phyloP scores from a whole-genome alignment of 2,113 vertebrate species.

The Tonatia bakeri region DNA sequence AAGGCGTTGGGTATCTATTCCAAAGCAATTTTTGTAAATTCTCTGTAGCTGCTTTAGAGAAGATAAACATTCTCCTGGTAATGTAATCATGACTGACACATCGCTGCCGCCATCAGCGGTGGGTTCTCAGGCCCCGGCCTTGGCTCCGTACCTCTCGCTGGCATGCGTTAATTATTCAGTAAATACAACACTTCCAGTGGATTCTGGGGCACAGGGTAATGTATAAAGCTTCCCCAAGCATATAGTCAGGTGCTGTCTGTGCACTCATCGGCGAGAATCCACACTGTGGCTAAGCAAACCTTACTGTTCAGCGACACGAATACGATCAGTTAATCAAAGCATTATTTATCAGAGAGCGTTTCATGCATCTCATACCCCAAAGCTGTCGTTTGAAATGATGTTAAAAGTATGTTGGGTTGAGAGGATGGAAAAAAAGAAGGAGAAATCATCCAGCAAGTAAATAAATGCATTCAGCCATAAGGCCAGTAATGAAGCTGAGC shows the following conservation, averaged over 20 bases:
- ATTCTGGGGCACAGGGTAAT: background rate
- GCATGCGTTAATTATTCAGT: background rate
- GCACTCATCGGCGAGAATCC: background rate
- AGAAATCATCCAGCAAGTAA: constrained; percentile 5
- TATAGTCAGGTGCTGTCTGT: background rate
- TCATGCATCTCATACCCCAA: background rate
- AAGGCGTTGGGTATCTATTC: background rate
- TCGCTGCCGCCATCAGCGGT: background rate
- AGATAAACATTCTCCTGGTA: background rate
- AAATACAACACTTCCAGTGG: background rate
- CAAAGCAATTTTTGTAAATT: background rate
- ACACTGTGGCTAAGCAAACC: background rate
- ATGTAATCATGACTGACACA: background rate
- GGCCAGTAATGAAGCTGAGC: background rate
- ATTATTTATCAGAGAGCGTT: background rate
- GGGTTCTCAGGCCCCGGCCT: background rate
- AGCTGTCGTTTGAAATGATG: background rate
- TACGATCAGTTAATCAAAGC: constrained; percentile 6
- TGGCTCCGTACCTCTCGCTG: background rate
- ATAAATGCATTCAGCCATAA: background rate
- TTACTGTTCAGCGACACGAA: background rate
- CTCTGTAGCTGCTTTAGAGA: background rate
- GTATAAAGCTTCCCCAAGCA: background rate
- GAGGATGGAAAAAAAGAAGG: background rate
- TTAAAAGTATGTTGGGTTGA: background rate